Base-by-base conservation (phyloP, 2,888 invertebrate genomes). In the Epistrophella euchroma region DNA sequence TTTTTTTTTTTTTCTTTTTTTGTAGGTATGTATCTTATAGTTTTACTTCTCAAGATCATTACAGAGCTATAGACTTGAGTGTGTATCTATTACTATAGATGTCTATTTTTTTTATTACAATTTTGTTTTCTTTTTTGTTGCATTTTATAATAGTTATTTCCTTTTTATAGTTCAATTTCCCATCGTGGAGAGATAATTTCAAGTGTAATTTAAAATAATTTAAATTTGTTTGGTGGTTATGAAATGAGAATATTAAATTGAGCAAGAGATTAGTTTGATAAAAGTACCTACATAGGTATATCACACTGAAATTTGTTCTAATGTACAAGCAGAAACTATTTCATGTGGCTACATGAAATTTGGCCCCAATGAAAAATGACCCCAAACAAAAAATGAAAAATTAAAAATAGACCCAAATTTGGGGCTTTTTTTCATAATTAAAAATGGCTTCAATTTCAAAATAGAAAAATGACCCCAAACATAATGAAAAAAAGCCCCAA, bases 121-220 rank as follows among this genome's bases (percentile, higher is more conserved):
- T 32, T 60, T 62, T 19, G 13, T 28, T 50, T 68, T 60, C 9
- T 47, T 64, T 64, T 68, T 68, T 35, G 32, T 32, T 73, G 76
- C 70, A 77, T 77, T 81, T 45, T 66, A 66, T 66, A 82, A 82
- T 78, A 74, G 86, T 78, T 82, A 71, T 82, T 86, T 70, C 82
- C 82, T 82, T 85, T 82, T 60, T 66, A n/a, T n/a, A 64, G 73
- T 60, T 74, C 78, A 86, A 86, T 77, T 86, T 86, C 73, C 62
- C 84, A 72, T 25, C 22, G 13, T 66, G 35, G 32, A 17, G 37
- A 52, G 73, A 77, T 74, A 66, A 82, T 86, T 82, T 73, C 62
- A 58, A 86, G 64, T 74, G 77, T 78, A 86, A 82, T 86, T 82
- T 86, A 50, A 56, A 82, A 86, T 82, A 86, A 82, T 86, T 82